Percentiles rank a stretch among this genome's conserved stretches.
These are phyloP conservation scores for Zaprionus bogoriensis DNA, from an alignment of 2,888 invertebrate genomes.

Conservation along the genomic window DNA sequence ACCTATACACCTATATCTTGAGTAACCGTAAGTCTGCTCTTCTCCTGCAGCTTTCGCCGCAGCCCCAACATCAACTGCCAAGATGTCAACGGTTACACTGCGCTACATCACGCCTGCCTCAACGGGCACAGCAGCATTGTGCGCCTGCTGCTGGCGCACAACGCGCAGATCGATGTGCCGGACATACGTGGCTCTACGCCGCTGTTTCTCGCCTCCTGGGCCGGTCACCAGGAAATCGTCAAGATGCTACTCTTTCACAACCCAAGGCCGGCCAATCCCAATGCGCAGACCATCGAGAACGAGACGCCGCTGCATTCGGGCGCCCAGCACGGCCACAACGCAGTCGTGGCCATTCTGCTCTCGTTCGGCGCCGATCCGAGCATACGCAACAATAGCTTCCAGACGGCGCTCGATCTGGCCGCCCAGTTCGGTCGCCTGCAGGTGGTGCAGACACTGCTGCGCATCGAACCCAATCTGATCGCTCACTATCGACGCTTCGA, in stretches of 20 bases:
- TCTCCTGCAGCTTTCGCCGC: conserved; percentile 93
- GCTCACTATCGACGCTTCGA: conserved; percentile 65
- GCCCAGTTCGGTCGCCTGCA: conserved; percentile 93
- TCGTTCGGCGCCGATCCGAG: conserved; percentile 94
- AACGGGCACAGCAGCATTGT: conserved; percentile 97
- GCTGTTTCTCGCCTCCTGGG: conserved; percentile 96
- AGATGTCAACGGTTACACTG: conserved; percentile 95
- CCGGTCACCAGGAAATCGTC: conserved; percentile 94
- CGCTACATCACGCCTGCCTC: conserved; percentile 95
- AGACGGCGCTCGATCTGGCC: conserved; percentile 96
- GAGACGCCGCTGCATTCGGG: conserved; percentile 96
- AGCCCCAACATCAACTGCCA: conserved; percentile 95
- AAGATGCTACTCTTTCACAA: conserved; percentile 90
- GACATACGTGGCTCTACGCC: conserved; percentile 97
- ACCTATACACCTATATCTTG: background rate
- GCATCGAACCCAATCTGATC: conserved; percentile 91
- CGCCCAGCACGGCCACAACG: conserved; percentile 94
- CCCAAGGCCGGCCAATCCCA: conserved; percentile 91
- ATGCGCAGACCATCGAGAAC: conserved; percentile 87
- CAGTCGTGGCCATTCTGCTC: conserved; percentile 91
- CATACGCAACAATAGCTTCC: conserved; percentile 92
- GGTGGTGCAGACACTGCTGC: conserved; percentile 92
- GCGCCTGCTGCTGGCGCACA: conserved; percentile 89
- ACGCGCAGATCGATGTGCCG: conserved; percentile 92
- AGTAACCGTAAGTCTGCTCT: no score